Conservation (phyloP, 2,888 invertebrate genomes). For the Eupithecia abbreviata region DNA sequence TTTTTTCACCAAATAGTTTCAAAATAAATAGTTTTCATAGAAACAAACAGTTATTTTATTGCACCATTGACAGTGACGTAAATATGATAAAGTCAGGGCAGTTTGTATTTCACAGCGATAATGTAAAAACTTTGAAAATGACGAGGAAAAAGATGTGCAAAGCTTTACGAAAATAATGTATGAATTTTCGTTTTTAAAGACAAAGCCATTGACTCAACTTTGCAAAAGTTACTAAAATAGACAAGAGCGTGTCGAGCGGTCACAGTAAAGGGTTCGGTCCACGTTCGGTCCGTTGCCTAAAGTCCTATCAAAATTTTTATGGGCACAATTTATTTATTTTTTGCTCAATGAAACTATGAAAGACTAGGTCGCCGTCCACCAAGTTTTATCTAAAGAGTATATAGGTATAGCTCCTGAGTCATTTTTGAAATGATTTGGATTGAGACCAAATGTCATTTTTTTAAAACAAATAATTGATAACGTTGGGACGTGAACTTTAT, state of each 20-base stretch:
- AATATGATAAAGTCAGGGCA: background rate
- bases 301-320: no score
- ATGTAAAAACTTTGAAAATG: background rate
- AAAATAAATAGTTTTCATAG: background rate
- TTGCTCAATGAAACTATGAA: no score
- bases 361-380: no score
- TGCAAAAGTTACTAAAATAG: background rate
- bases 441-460: no score
- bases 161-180: background rate
- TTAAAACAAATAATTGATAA: no score
- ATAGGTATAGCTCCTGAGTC: no score
- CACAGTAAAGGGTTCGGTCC: background rate
- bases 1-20: background rate
- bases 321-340: no score
- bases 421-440: no score
- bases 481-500: no score
- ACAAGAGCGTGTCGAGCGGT: background rate
- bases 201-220: background rate
- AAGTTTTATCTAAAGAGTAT: no score
- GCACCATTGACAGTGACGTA: conserved; percentile 42
- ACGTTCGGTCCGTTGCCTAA: background rate
- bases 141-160: background rate
- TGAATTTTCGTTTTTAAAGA: background rate
- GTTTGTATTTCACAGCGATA: background rate
- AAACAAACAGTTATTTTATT: conserved; percentile 16